phyloP scores from a whole-genome alignment of 2,888 invertebrate genomes.

The Lithophane semibrunnea region DNA sequence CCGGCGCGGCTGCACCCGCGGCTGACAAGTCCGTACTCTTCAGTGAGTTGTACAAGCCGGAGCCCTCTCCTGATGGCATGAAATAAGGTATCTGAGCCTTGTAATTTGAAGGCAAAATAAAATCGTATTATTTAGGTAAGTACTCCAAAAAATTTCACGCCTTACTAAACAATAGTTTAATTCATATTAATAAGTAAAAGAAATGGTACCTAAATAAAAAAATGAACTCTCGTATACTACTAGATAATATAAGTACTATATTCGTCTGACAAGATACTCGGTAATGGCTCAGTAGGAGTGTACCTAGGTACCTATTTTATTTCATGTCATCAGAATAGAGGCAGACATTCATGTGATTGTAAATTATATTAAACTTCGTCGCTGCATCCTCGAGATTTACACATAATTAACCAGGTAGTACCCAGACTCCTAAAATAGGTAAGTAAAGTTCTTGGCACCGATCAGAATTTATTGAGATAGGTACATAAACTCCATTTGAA shows the following conservation, averaged over 20 bases:
- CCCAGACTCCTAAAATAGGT: no score
- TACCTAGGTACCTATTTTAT: conserved; percentile 11
- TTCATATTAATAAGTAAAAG: neutral
- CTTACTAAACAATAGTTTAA: no score
- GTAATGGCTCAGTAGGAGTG: neutral
- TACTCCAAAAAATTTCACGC: no score
- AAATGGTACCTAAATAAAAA: neutral
- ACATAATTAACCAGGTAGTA: no score
- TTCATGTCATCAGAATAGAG: conserved; percentile 38
- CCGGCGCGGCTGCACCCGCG: conserved; percentile 61
- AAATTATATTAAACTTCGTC: neutral
- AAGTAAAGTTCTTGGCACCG: no score
- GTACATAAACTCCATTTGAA: no score
- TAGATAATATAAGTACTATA: neutral
- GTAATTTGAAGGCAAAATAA: neutral
- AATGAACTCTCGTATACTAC: neutral
- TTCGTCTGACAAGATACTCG: conserved; percentile 3
- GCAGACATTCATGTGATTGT: neutral
- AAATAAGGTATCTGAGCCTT: conserved; percentile 48
- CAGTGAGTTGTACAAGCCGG: conserved; percentile 95
- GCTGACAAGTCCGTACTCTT: conserved; percentile 94
- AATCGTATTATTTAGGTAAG: neutral
- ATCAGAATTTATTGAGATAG: no score
- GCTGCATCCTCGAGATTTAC: neutral
- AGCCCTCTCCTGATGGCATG: conserved; percentile 91